Percentiles rank a stretch among this genome's conserved stretches.
Evolutionary conservation across 2,113 vertebrate genomes (phyloP).

Genomic region (Bujurquina vittata): DNA sequence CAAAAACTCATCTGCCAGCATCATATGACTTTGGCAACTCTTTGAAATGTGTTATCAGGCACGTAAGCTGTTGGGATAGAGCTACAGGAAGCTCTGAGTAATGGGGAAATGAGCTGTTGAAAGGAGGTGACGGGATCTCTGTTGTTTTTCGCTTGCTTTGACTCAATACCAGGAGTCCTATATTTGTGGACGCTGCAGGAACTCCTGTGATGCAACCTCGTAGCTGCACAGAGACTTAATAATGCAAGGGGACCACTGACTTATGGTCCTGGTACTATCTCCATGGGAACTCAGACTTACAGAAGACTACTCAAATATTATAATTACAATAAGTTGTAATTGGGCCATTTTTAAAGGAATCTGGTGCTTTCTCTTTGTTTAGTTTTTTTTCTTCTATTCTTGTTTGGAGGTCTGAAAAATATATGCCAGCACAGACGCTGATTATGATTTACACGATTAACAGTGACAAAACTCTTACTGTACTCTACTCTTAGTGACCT

Average conservation of each 20-base stretch:
- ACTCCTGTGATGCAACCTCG: conserved; percentile 20
- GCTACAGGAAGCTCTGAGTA: conserved; percentile 24
- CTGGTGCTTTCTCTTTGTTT: conserved; percentile 20
- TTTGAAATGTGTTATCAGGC: conserved; percentile 63
- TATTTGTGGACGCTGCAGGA: conserved; percentile 50
- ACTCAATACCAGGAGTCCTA: conserved; percentile 44
- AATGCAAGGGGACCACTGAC: conserved; percentile 48
- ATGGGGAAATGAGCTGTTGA: conserved; percentile 32
- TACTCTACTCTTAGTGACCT: neutral
- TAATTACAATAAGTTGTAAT: neutral
- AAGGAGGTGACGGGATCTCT: conserved; percentile 54
- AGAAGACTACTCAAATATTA: neutral
- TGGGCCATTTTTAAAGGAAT: conserved; percentile 21
- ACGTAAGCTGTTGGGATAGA: conserved; percentile 34
- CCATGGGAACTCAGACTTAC: conserved; percentile 11
- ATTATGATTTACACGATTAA: neutral
- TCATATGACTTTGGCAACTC: conserved; percentile 50
- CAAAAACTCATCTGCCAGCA: conserved; percentile 58
- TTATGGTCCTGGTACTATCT: conserved; percentile 35
- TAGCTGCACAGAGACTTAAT: conserved; percentile 52
- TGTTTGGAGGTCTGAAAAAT: conserved; percentile 32
- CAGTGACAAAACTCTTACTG: neutral
- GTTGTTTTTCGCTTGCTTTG: conserved; percentile 50
- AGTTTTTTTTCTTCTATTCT: conserved; percentile 1
- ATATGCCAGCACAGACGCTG: neutral